Percentiles rank a stretch among this genome's conserved stretches.
Evolutionary conservation across 2,113 vertebrate genomes (phyloP).

Genomic region (Dicrurus megarhynchus): DNA sequence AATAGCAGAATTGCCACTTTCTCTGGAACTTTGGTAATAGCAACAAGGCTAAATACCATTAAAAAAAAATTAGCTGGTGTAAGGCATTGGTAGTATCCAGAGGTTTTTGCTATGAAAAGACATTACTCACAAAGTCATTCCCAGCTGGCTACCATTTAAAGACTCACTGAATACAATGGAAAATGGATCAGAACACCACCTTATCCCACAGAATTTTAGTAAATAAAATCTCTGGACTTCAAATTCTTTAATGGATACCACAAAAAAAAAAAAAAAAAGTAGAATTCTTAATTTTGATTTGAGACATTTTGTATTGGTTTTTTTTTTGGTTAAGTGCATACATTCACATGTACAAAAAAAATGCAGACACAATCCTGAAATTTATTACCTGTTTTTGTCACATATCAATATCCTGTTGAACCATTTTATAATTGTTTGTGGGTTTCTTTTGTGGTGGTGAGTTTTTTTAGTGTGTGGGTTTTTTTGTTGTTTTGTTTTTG

Average conservation of each 20-base stretch:
- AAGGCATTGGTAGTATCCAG: background rate
- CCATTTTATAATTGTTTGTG: background rate
- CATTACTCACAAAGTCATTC: background rate
- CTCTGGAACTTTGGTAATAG: background rate
- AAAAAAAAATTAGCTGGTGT: background rate
- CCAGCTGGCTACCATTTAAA: background rate
- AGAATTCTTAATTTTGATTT: background rate
- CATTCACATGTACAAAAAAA: rapidly evolving
- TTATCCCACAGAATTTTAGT: background rate
- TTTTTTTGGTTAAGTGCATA: background rate
- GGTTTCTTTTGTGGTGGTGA: background rate
- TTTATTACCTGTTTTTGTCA: background rate
- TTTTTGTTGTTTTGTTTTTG: background rate
- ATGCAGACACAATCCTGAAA: background rate
- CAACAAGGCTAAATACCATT: background rate
- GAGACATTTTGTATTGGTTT: background rate
- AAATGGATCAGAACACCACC: background rate
- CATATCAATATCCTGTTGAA: background rate
- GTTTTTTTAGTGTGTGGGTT: background rate
- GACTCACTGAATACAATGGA: background rate
- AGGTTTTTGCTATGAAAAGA: background rate
- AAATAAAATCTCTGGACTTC: background rate
- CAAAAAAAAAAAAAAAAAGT: background rate
- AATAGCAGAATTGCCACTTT: background rate
- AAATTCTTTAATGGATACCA: background rate